A percentile compares a stretch with the other conserved stretches of the same genome.
These are phyloP conservation scores for Drosophila lowei DNA, from an alignment of 1,140 invertebrate species.

Conservation along the genomic window DNA sequence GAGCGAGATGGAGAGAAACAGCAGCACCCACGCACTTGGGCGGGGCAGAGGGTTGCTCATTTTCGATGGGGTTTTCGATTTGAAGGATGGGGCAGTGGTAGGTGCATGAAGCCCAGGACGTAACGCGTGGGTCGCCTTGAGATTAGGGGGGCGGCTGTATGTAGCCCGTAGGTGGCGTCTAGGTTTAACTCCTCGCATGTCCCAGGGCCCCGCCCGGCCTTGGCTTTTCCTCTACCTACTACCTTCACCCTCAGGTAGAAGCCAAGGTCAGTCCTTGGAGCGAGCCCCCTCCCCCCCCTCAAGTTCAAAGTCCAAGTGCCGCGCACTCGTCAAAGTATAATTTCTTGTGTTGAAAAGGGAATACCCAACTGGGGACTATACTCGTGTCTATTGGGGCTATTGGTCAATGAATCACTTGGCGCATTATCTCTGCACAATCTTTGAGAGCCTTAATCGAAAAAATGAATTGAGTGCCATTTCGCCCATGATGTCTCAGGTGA, in stretches of 20 bases:
- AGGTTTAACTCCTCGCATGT: constrained; percentile 8
- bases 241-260: constrained; percentile 11
- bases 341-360: constrained; percentile 4
- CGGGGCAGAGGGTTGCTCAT: not conserved
- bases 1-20: constrained; percentile 23
- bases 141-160: too few relatives aligned
- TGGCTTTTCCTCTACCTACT: not conserved
- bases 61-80: too few relatives aligned
- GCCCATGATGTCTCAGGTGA: constrained; percentile 13
- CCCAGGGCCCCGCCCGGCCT: not conserved
- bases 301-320: constrained; percentile 33
- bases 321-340: not conserved
- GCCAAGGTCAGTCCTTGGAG: constrained; percentile 23
- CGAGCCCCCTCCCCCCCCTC: not conserved
- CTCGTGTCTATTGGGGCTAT: not conserved
- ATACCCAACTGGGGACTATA: constrained; percentile 14
- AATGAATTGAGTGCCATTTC: constrained; percentile 24
- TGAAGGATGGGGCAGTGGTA: too few relatives aligned
- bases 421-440: constrained; percentile 22
- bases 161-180: too few relatives aligned
- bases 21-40: constrained; percentile 12
- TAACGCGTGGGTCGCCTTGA: too few relatives aligned
- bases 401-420: constrained; percentile 25
- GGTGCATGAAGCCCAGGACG: too few relatives aligned
- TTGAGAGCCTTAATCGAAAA: constrained; percentile 2